Base-by-base conservation (phyloP, 2,113 vertebrate genomes). In the Cricetomys ansorgei region DNA sequence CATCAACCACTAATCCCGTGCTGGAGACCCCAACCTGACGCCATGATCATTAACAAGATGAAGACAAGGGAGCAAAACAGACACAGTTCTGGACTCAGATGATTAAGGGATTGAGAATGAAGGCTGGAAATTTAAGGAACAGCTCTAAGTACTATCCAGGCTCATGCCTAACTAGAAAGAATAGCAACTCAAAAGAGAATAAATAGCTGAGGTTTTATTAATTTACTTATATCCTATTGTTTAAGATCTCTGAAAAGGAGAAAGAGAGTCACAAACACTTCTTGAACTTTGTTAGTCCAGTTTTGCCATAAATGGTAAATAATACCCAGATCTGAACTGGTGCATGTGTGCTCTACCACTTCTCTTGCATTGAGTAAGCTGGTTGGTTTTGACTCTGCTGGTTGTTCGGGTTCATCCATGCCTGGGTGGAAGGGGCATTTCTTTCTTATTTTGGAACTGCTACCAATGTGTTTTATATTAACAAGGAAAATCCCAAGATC, bases 1-100 rank as follows among this genome's bases (percentile, higher is more conserved):
- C 25, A 92, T 85, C 84, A 72, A 77, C 13, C 40, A 88, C 86
- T 65, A 89, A 96, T n/a, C n/a, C 85, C 81, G 84, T 70, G 17
- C 17, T 94, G 55, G 11, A 62, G 64, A 55, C 37, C 89, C 53
- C 55, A 90, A 59, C 7, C 6, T 13, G 50, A 40, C 25, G 75
- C 31, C 34, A 57, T 17, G 34, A 50, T 3, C n/a, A 91, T 72
- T 83, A 89, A 16, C 27, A 76, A n/a, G 53, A 65, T 48, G 25
- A 94, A 94, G 40, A 1, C 37, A 69, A 48, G 15, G 21, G 13
- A 92, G 64, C 4, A 81, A 97, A 92, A 80, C 4, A 70, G 31
- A 93, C 75, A 27, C 29, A 84, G 12, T 48, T 84, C 43, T 43
- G 37, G 45, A 9, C 37, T 89, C 27, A 55, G 64, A 72, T n/a